Evolutionary conservation across 1,140 invertebrate genomes (phyloP).

Genomic region (Danaus melanippus): DNA sequence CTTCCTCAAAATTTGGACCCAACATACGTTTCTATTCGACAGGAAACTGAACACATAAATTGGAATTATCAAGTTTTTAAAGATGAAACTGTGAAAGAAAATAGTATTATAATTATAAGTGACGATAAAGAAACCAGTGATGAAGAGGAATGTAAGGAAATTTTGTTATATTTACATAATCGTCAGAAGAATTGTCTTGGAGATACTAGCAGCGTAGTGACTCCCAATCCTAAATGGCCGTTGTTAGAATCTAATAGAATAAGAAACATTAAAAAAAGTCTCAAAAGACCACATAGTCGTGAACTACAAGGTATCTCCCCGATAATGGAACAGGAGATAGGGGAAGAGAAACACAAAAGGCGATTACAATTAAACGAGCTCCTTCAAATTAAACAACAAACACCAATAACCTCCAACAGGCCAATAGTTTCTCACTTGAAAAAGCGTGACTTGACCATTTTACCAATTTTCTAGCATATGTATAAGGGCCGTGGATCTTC

Average conservation of each 20-base stretch:
- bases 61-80: conserved; percentile 38
- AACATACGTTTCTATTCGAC: conserved; percentile 36
- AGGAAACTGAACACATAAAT: conserved; percentile 33
- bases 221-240: conserved; percentile 25
- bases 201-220: conserved; percentile 20
- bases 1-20: conserved; percentile 25
- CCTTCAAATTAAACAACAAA: too few relatives aligned
- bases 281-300: too few relatives aligned
- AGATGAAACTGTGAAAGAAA: conserved; percentile 15
- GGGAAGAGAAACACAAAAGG: too few relatives aligned
- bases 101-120: conserved; percentile 27
- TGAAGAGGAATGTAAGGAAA: conserved; percentile 13
- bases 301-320: too few relatives aligned
- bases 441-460: conserved; percentile 35
- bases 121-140: conserved; percentile 27
- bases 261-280: too few relatives aligned
- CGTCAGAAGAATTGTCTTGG: conserved; percentile 18
- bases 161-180: conserved; percentile 19
- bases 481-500: conserved; percentile 33
- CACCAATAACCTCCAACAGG: conserved; percentile 34
- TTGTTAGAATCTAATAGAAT: too few relatives aligned
- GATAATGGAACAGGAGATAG: too few relatives aligned
- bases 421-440: conserved; percentile 22
- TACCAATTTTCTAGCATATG: conserved; percentile 28
- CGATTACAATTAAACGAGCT: too few relatives aligned